Percentiles rank a stretch among this genome's conserved stretches.
These are phyloP conservation scores for Clitarchus hookeri DNA, from an alignment of 2,888 invertebrate species.

Conservation along the genomic window DNA sequence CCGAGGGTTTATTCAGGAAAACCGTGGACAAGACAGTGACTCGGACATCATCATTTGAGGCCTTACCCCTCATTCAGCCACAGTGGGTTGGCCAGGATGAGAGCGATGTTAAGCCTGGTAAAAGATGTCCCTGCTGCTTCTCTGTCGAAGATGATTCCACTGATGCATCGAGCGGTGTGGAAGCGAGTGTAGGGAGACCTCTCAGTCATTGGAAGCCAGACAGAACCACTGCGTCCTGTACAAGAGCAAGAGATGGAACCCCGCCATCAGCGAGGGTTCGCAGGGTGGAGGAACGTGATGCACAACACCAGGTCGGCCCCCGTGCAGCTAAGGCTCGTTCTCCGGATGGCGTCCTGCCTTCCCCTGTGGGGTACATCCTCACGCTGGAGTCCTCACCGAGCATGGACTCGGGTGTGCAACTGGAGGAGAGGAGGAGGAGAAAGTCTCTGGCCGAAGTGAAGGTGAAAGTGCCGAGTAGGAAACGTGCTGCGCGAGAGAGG, in stretches of 20 bases:
- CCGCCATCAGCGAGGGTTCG: not conserved
- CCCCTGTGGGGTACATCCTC: constrained; percentile 44
- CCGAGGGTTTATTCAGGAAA: not conserved
- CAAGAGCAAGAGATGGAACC: not conserved
- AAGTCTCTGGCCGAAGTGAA: constrained; percentile 41
- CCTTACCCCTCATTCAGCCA: constrained; percentile 23
- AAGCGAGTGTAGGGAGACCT: not conserved
- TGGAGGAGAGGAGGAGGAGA: constrained; percentile 23
- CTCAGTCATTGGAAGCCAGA: not conserved
- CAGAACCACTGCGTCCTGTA: not conserved
- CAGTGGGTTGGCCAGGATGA: constrained; percentile 23
- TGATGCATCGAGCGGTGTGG: not conserved
- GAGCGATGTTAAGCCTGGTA: not conserved
- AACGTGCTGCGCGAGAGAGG: constrained; percentile 43
- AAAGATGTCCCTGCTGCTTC: constrained; percentile 26
- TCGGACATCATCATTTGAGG: constrained; percentile 20
- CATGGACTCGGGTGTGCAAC: not conserved
- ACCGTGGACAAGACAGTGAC: constrained; percentile 10
- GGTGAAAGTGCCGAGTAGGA: constrained; percentile 49
- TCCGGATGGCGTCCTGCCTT: not conserved
- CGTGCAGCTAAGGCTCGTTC: too few relatives aligned
- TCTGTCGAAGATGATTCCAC: not conserved
- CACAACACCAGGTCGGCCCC: not conserved
- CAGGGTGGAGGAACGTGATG: not conserved
- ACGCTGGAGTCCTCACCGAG: constrained; percentile 40